phyloP scores from a whole-genome alignment of 2,113 vertebrate species.

The Aviceda subcristata region DNA sequence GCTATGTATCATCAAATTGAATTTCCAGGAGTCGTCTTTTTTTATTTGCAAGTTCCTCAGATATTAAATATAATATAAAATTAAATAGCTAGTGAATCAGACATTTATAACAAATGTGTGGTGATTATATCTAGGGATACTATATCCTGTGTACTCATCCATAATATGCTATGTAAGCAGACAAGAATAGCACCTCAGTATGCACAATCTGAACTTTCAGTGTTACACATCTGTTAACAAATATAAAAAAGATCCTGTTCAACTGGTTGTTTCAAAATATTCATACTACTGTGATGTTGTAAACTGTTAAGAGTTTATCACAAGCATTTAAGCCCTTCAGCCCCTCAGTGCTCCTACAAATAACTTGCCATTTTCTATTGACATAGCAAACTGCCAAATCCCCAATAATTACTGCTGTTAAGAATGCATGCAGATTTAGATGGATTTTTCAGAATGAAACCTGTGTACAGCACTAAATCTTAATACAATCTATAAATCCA shows the following conservation, averaged over 20 bases:
- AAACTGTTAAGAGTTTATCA: background rate
- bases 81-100: background rate
- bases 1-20: background rate
- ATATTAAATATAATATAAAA: background rate
- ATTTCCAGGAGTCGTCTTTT: background rate
- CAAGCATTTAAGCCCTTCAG: background rate
- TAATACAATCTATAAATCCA: background rate
- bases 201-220: background rate
- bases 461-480: background rate
- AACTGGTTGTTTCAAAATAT: background rate
- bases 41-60: background rate
- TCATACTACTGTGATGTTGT: background rate
- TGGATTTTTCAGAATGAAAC: background rate
- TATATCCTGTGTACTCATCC: background rate
- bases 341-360: background rate
- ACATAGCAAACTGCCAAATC: background rate
- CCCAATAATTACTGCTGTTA: background rate
- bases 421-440: background rate
- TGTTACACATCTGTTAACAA: background rate
- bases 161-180: background rate
- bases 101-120: background rate
- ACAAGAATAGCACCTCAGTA: background rate
- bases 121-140: background rate
- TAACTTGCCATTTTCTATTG: background rate
- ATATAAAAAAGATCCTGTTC: background rate